These are phyloP conservation scores for Orchestia grillus DNA, from an alignment of 1,140 invertebrate species.

Conservation along the genomic window DNA sequence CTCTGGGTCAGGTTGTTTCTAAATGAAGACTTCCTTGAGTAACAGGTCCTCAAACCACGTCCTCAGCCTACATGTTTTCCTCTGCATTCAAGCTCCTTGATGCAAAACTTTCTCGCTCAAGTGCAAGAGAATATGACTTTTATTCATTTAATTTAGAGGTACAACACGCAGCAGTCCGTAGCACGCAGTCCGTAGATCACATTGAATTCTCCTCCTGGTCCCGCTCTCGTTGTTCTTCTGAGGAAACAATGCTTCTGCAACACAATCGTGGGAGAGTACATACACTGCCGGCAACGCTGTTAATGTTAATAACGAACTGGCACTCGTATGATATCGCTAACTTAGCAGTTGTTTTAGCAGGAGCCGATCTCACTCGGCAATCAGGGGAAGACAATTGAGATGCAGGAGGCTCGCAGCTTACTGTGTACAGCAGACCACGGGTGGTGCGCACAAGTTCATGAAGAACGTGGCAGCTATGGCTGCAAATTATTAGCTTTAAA, in stretches of 20 bases:
- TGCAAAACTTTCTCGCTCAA: neutral
- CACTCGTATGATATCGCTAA: neutral
- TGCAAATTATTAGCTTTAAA: neutral
- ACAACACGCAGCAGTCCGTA: neutral
- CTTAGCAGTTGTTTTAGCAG: neutral
- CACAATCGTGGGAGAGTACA: neutral
- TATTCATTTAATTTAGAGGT: neutral
- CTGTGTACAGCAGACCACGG: neutral
- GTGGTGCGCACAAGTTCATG: neutral
- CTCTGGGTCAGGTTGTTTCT: neutral
- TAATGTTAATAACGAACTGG: neutral
- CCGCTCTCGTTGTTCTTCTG: neutral
- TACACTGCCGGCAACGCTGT: neutral
- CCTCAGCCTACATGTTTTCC: neutral
- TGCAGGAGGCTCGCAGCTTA: neutral
- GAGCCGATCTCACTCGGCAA: neutral
- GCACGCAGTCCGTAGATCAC: neutral
- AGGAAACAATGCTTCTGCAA: neutral
- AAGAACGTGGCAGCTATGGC: neutral
- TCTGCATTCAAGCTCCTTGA: neutral
- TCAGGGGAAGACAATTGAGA: neutral
- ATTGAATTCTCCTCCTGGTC: neutral
- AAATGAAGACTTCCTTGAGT: neutral
- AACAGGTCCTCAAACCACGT: neutral
- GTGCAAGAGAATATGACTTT: neutral